phyloP scores from a whole-genome alignment of 1,140 invertebrate genomes.

The Heterodera carotae region DNA sequence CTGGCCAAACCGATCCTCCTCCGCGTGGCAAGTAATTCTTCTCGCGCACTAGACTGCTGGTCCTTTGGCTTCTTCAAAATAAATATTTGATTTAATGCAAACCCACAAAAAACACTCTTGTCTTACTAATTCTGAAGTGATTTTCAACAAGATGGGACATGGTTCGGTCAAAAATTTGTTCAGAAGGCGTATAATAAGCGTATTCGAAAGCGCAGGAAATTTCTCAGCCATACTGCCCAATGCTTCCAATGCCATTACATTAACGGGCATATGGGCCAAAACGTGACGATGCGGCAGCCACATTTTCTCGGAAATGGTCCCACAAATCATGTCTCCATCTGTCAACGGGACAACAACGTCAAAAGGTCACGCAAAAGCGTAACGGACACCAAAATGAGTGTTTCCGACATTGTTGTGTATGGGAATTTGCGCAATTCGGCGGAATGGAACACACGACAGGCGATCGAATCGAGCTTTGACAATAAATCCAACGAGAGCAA shows the following conservation, averaged over 20 bases:
- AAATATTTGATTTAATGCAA: too few relatives aligned
- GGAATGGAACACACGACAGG: slow-evolving; percentile 49
- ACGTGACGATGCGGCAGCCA: slow-evolving; percentile 86
- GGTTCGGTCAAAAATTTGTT: slow-evolving; percentile 91
- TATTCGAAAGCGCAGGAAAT: slow-evolving; percentile 88
- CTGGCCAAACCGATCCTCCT: slow-evolving; percentile 71
- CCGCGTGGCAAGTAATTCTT: slow-evolving; percentile 40
- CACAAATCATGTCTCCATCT: slow-evolving; percentile 89
- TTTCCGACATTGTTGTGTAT: slow-evolving; percentile 88
- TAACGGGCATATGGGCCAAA: slow-evolving; percentile 71
- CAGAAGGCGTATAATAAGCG: slow-evolving; percentile 82
- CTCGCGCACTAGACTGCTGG: slow-evolving; percentile 21
- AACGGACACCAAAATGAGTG: slow-evolving; percentile 86
- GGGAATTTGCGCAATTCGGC: slow-evolving; percentile 76
- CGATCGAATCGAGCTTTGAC: slow-evolving; percentile 37
- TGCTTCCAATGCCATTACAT: slow-evolving; percentile 75
- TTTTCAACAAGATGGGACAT: slow-evolving; percentile 86
- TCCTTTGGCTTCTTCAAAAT: slow-evolving; percentile 28
- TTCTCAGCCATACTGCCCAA: slow-evolving; percentile 90
- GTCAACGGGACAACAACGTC: slow-evolving; percentile 68
- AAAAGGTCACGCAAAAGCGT: slow-evolving; percentile 86
- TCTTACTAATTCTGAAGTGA: slow-evolving; percentile 71
- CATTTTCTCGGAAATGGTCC: slow-evolving; percentile 89
- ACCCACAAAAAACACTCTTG: slow-evolving; percentile 53
- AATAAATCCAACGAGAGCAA: slow-evolving; percentile 44